Evolutionary conservation across 1,140 invertebrate genomes (phyloP).

Genomic region (Diuraphis noxia): DNA sequence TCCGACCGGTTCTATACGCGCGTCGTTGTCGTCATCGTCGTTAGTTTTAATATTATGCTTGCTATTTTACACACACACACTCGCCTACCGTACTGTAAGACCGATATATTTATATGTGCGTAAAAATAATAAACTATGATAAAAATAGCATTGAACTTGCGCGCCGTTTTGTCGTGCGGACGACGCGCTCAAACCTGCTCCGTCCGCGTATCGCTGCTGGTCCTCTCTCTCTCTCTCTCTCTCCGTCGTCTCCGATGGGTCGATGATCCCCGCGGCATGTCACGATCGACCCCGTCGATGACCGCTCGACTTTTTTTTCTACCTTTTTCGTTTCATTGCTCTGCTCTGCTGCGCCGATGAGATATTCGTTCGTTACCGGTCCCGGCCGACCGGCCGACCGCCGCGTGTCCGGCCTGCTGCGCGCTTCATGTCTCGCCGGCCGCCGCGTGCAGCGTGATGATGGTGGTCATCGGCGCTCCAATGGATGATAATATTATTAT

Average conservation of each 20-base stretch:
- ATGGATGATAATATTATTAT: neutral
- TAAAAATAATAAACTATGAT: conserved; percentile 14
- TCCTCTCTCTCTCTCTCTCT: neutral
- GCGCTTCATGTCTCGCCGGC: neutral
- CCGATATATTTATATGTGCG: neutral
- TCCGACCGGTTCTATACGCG: conserved; percentile 20
- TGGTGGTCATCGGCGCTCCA: neutral
- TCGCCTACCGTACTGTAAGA: neutral
- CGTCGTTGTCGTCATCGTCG: neutral
- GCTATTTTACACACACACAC: neutral
- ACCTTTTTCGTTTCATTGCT: neutral
- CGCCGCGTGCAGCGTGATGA: neutral
- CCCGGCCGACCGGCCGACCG: neutral
- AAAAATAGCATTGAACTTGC: conserved; percentile 36
- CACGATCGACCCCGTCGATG: conserved; percentile 34
- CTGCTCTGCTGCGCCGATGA: neutral
- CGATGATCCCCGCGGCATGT: conserved; percentile 43
- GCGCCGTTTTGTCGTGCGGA: conserved; percentile 31
- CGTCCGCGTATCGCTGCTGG: neutral
- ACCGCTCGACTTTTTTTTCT: conserved; percentile 31
- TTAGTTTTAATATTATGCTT: neutral
- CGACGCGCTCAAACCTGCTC: conserved; percentile 22
- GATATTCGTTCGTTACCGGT: conserved; percentile 5
- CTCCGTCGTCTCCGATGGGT: conserved; percentile 7
- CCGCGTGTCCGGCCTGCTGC: neutral